These are phyloP conservation scores for Acronicta alni DNA, from an alignment of 2,888 invertebrate species.

Conservation along the genomic window DNA sequence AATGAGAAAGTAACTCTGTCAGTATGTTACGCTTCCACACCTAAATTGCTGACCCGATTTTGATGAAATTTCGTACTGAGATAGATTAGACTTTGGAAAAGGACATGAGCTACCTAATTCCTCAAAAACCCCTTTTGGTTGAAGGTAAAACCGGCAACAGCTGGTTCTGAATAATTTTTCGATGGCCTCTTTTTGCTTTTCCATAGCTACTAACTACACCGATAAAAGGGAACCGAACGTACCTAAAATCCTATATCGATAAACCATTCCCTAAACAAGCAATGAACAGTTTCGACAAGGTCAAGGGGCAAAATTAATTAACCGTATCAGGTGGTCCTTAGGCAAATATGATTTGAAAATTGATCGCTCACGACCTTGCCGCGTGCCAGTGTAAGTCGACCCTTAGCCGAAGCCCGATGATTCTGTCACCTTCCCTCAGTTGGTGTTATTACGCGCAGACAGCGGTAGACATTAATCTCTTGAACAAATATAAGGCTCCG, in stretches of 20 bases:
- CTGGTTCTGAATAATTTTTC: too few species aligned
- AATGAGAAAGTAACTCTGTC: too few species aligned
- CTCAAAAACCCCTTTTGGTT: too few species aligned
- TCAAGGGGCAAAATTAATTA: slow-evolving; percentile 38
- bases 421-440: slow-evolving; percentile 49
- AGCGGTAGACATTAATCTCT: slow-evolving; percentile 76
- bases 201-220: too few species aligned
- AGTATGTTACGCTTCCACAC: too few species aligned
- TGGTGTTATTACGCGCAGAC: slow-evolving; percentile 64
- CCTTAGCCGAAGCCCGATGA: slow-evolving; percentile 36
- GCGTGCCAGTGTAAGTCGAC: slow-evolving; percentile 19
- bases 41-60: too few species aligned
- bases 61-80: too few species aligned
- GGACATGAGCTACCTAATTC: too few species aligned
- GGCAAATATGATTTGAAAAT: slow-evolving; percentile 45
- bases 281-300: slow-evolving; percentile 31
- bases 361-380: slow-evolving; percentile 31
- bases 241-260: slow-evolving; percentile 13
- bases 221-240: too few species aligned
- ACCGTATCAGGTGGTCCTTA: slow-evolving; percentile 34
- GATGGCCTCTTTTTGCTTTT: too few species aligned
- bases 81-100: too few species aligned
- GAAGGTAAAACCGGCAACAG: too few species aligned
- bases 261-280: slow-evolving; percentile 25
- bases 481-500: slow-evolving; percentile 73